These are phyloP conservation scores for Thymallus thymallus DNA, from an alignment of 2,113 vertebrate genomes.

Conservation along the genomic window DNA sequence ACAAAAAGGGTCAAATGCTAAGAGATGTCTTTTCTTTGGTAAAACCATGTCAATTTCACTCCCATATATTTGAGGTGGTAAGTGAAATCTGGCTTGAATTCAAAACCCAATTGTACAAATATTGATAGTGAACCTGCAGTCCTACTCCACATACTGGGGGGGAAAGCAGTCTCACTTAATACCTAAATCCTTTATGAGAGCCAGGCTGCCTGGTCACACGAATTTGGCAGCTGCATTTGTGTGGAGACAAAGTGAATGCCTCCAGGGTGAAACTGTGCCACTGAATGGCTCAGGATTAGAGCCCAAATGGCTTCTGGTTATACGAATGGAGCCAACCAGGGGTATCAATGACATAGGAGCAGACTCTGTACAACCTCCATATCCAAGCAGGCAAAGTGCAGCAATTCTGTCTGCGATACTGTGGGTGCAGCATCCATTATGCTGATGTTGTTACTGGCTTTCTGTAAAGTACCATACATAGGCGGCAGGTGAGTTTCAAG, in stretches of 20 bases:
- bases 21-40: no score
- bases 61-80: no score
- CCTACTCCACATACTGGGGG: neutral
- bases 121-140: neutral
- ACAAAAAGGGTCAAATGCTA: slow-evolving; percentile 15
- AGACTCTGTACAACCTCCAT: slow-evolving; percentile 38
- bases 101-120: neutral
- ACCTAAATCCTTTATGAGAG: slow-evolving; percentile 52
- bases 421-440: neutral
- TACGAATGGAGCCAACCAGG: slow-evolving; percentile 44
- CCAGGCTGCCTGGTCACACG: slow-evolving; percentile 59
- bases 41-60: no score
- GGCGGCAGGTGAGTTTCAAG: no score
- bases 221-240: slow-evolving; percentile 68
- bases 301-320: slow-evolving; percentile 56
- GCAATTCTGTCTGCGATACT: neutral
- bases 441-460: no score
- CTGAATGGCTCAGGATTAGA: slow-evolving; percentile 62
- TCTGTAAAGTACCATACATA: no score
- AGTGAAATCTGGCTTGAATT: neutral
- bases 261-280: slow-evolving; percentile 70
- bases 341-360: slow-evolving; percentile 67
- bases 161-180: slow-evolving; percentile 55
- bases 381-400: slow-evolving; percentile 27
- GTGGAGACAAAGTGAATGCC: slow-evolving; percentile 64